phyloP scores from a whole-genome alignment of 2,797 vertebrate genomes.

The Chaetophractus vellerosus region DNA sequence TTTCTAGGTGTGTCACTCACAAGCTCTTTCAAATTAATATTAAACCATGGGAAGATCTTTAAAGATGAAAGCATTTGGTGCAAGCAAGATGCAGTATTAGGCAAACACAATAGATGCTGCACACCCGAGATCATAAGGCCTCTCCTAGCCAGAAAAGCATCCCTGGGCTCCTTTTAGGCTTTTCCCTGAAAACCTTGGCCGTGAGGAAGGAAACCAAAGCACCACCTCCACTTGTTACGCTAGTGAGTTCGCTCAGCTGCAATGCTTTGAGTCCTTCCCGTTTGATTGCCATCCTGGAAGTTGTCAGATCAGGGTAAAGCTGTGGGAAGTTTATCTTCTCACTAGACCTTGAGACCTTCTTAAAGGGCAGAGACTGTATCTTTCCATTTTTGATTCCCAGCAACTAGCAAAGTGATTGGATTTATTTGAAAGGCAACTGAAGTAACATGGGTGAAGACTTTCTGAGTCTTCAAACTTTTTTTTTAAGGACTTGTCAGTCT shows the following conservation, averaged over 20 bases:
- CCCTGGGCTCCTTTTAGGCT: neutral
- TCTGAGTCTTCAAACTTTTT: neutral
- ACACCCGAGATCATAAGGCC: fast-evolving
- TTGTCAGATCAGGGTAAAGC: neutral
- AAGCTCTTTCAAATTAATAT: neutral
- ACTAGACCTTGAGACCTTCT: neutral
- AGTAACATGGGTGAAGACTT: neutral
- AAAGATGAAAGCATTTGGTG: neutral
- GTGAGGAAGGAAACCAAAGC: neutral
- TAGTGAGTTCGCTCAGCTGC: neutral
- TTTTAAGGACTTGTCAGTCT: neutral
- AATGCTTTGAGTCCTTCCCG: neutral
- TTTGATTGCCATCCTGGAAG: neutral
- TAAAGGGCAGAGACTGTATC: neutral
- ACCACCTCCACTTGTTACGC: neutral
- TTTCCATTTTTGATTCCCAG: neutral
- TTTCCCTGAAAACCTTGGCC: neutral
- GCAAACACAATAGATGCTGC: neutral
- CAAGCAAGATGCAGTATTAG: neutral
- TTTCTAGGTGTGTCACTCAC: neutral
- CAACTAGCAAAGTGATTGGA: neutral
- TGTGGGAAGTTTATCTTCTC: neutral
- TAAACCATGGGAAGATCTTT: neutral
- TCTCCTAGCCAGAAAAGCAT: neutral
- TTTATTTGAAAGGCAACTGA: constrained; percentile 44